These are phyloP conservation scores for Apis laboriosa DNA, from an alignment of 1,140 invertebrate genomes.

Conservation along the genomic window DNA sequence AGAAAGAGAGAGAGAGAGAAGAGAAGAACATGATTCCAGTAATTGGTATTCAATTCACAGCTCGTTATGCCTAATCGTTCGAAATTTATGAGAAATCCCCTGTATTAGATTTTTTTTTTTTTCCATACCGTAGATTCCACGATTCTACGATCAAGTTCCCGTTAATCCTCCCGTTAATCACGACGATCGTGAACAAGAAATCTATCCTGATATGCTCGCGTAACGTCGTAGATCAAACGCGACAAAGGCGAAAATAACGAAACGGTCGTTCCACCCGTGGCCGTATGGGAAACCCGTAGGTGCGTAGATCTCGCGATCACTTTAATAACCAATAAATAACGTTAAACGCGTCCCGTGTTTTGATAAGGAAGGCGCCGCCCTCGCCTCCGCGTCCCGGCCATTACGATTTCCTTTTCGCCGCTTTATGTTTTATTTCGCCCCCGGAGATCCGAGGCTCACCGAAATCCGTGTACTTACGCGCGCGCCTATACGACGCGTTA, in stretches of 20 bases:
- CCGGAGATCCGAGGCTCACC: constrained; percentile 16
- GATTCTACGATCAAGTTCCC: not conserved
- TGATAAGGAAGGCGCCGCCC: constrained; percentile 63
- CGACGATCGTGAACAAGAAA: constrained; percentile 29
- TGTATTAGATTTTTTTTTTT: constrained; percentile 6
- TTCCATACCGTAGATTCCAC: not conserved
- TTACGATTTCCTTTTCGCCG: constrained; percentile 52
- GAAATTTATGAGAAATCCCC: not conserved
- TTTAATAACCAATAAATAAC: constrained; percentile 72
- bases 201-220: not conserved
- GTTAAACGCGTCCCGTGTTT: constrained; percentile 69
- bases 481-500: constrained; percentile 38
- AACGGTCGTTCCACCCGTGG: not conserved
- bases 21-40: not conserved
- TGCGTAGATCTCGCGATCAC: constrained; percentile 24
- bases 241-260: constrained; percentile 47
- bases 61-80: not conserved
- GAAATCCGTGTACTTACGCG: constrained; percentile 32
- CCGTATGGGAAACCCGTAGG: not conserved
- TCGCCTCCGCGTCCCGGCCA: constrained; percentile 32
- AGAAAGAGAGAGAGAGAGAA: not conserved
- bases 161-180: constrained; percentile 49
- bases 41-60: not conserved
- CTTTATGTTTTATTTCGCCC: constrained; percentile 41
- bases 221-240: constrained; percentile 43